Percentiles rank a stretch among this genome's conserved stretches.
phyloP scores from a whole-genome alignment of 2,113 vertebrate genomes.

The Pitta sordida region DNA sequence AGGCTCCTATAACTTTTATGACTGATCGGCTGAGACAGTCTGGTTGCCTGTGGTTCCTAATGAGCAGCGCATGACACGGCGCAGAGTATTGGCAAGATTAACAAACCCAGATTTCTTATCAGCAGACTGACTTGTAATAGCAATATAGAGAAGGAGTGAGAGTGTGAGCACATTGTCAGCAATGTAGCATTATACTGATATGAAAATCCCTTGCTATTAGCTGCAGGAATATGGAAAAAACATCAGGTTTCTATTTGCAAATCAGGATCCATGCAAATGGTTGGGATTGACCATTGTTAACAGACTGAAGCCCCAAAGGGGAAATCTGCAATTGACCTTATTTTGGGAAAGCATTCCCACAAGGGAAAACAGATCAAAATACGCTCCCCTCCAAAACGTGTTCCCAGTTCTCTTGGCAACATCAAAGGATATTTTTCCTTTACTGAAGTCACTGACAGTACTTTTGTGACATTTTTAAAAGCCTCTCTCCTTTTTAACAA shows the following conservation, averaged over 20 bases:
- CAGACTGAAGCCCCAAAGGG: neutral
- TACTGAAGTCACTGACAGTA: neutral
- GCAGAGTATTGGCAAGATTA: constrained; percentile 4
- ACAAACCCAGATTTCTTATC: neutral
- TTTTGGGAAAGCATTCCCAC: neutral
- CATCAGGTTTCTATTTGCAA: neutral
- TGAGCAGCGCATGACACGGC: neutral
- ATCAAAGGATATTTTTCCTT: neutral
- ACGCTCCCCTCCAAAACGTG: neutral
- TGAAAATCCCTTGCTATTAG: neutral
- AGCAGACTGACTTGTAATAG: neutral
- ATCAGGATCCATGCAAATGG: neutral
- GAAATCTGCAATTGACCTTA: neutral
- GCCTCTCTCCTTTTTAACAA: neutral
- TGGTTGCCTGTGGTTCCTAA: neutral
- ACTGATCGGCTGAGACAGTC: neutral
- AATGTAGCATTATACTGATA: neutral
- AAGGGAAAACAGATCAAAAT: neutral
- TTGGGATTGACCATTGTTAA: neutral
- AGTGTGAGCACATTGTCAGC: neutral
- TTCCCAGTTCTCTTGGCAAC: neutral
- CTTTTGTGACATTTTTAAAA: neutral
- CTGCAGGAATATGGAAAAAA: neutral
- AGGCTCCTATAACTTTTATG: neutral
- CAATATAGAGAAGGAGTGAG: neutral